Percentiles rank a stretch among this genome's conserved stretches.
Evolutionary conservation across 2,113 vertebrate species (phyloP).

Genomic region (Tricholaema leucomelas): DNA sequence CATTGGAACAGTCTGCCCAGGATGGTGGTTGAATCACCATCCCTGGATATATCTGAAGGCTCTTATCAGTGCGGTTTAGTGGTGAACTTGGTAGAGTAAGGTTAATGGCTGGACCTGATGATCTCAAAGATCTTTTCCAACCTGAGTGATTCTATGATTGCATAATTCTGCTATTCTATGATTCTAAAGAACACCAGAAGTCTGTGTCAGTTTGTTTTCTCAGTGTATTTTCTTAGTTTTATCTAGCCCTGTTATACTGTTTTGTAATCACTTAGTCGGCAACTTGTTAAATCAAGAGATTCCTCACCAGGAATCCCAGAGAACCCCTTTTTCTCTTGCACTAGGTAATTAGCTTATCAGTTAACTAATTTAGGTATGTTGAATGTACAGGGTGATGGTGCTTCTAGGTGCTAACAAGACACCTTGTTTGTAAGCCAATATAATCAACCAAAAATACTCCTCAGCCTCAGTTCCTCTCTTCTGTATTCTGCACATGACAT

Average conservation of each 20-base stretch:
- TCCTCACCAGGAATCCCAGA: not conserved
- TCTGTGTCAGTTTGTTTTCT: not conserved
- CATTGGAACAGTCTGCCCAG: no score
- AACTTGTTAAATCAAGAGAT: accelerated
- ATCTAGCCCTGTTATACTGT: not conserved
- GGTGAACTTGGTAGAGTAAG: no score
- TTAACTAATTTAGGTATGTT: not conserved
- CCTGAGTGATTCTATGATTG: no score
- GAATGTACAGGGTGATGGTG: not conserved
- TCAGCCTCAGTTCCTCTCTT: not conserved
- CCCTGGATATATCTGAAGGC: no score
- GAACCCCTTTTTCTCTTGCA: not conserved
- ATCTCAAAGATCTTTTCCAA: no score
- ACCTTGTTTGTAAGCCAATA: not conserved
- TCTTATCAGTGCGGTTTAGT: no score
- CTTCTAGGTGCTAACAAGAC: not conserved
- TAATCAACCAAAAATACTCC: not conserved
- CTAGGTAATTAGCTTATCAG: not conserved
- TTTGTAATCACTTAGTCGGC: not conserved
- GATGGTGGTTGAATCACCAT: no score
- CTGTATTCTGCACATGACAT: not conserved
- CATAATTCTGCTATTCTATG: no score
- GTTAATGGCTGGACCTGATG: no score
- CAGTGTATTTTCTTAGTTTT: not conserved
- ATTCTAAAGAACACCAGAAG: not conserved